Evolutionary conservation across 1,140 invertebrate genomes (phyloP).

Genomic region (Venustaconcha ellipsiformis): DNA sequence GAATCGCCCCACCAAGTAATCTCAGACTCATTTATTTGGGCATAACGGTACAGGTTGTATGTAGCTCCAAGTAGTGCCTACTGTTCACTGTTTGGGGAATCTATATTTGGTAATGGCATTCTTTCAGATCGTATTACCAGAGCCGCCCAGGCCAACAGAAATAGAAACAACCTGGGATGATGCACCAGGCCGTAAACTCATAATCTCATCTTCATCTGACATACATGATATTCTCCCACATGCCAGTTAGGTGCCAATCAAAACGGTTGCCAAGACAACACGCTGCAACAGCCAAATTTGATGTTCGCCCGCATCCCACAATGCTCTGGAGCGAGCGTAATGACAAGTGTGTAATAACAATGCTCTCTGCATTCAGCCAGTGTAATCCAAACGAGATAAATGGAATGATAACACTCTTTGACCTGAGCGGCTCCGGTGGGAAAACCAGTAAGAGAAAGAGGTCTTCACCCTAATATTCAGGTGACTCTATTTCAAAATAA

Average conservation of each 20-base stretch:
- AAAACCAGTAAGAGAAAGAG: conserved; percentile 28
- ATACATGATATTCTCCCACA: neutral
- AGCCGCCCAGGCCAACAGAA: conserved; percentile 34
- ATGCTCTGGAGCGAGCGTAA: no score
- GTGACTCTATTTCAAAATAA: conserved; percentile 22
- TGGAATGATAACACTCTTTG: conserved; percentile 36
- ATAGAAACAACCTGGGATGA: conserved; percentile 20
- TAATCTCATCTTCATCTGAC: neutral
- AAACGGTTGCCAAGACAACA: neutral
- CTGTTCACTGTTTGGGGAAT: conserved; percentile 14
- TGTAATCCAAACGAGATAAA: conserved; percentile 3
- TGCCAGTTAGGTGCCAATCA: neutral
- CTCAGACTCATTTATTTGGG: neutral
- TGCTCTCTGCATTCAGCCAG: neutral
- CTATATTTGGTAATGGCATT: conserved; percentile 39
- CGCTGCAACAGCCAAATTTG: neutral
- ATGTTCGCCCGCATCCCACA: neutral
- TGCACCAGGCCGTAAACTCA: neutral
- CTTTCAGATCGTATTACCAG: conserved; percentile 26
- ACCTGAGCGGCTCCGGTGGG: conserved; percentile 20
- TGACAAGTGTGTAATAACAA: neutral
- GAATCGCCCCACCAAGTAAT: neutral
- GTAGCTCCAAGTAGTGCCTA: neutral
- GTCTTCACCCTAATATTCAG: conserved; percentile 25
- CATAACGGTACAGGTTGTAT: neutral